Base-by-base conservation (phyloP, 2,797 vertebrate genomes). In the Buphagus erythrorhynchus region DNA sequence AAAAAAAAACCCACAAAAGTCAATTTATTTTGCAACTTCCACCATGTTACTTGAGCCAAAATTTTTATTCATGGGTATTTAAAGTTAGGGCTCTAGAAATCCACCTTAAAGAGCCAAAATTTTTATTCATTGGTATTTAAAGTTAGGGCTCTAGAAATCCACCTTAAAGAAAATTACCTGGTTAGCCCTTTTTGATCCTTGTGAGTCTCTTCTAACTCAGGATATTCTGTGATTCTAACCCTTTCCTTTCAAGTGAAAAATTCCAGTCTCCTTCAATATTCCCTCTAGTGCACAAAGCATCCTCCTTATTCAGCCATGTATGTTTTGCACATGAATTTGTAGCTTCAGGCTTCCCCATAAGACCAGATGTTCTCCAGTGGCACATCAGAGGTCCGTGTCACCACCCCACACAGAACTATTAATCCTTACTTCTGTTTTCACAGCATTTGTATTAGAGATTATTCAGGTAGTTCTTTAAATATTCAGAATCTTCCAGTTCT, bases 41-140 rank as follows among this genome's bases (percentile, higher is more conserved):
- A 67, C 18, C 3, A 1, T 0, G 0, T 16, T 35, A 40, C 6
- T 45, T 33, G 13, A 19, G 3, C 12, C 31, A 63, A 63, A 52
- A 52, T 29, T 66, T 76, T 86, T 7, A 25, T 49, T 42, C 6
- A 16, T 29, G 4, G 4, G 2, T 77, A 46, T 81, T 58, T 85
- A 46, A 72, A 61, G 2, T 24, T 11, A 59, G 8, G 13, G 9
- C 0, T 74, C 35, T 45, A 68, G 26, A 74, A 86, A 80, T 25
- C 13, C 17, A 35, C 3, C 5, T 68, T 3, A n/a, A 58, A 46
- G 7, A n/a, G n/a, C n/a, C n/a, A n/a, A n/a, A n/a, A n/a, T 29
- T 66, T 76, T 86, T 7, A 25, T 49, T 42, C 6, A 16, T 29
- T 4, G 4, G 2, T 77, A 46, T 81, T 58, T 85, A 46, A 72